These are phyloP conservation scores for Oreotrochilus melanogaster DNA, from an alignment of 2,113 vertebrate genomes.

Conservation along the genomic window DNA sequence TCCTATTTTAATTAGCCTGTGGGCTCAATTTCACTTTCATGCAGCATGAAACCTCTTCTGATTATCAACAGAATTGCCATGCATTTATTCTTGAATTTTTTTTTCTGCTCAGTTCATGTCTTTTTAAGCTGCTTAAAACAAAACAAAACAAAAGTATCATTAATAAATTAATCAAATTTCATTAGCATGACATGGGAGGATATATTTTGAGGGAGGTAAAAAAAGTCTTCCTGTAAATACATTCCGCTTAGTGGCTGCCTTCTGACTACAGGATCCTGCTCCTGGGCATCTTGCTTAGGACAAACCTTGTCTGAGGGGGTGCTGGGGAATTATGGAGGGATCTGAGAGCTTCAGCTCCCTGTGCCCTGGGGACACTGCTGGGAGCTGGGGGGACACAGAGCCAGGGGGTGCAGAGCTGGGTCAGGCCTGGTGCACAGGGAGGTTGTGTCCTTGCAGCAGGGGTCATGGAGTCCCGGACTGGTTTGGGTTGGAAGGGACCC, in stretches of 20 bases:
- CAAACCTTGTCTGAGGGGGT: background rate
- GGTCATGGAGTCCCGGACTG: too few relatives aligned
- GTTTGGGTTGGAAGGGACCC: background rate
- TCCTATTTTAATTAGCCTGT: slow-evolving; percentile 39
- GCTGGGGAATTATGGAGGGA: background rate
- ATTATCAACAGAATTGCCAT: slow-evolving; percentile 24
- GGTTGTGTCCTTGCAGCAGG: too few relatives aligned
- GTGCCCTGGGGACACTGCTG: too few relatives aligned
- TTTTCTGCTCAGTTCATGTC: background rate
- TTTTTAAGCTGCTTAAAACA: slow-evolving; percentile 23
- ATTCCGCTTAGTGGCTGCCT: background rate
- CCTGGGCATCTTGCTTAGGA: background rate
- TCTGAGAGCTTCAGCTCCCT: background rate
- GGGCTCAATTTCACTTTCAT: slow-evolving; percentile 50
- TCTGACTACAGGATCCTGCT: background rate
- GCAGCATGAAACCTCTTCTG: slow-evolving; percentile 46
- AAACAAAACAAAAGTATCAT: slow-evolving; percentile 11
- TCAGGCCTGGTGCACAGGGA: too few relatives aligned
- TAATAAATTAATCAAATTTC: slow-evolving; percentile 50
- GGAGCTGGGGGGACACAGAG: too few relatives aligned
- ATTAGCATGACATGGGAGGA: background rate
- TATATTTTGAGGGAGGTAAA: background rate
- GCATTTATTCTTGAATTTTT: background rate
- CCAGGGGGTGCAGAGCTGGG: too few relatives aligned
- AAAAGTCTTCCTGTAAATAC: background rate